Evolutionary conservation across 2,113 vertebrate species (phyloP).

Genomic region (Otis tarda): DNA sequence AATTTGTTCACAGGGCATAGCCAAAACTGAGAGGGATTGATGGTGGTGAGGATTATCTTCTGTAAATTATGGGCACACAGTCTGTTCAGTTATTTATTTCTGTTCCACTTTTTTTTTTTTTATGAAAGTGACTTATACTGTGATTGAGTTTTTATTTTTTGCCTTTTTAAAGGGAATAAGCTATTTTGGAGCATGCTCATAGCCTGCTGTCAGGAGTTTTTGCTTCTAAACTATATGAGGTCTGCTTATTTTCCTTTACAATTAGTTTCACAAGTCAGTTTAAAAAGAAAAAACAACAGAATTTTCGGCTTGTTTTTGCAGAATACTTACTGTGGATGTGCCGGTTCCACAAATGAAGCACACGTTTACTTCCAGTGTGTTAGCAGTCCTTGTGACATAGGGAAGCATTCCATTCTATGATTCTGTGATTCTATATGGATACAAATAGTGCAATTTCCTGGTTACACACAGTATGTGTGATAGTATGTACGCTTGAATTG

Average conservation of each 20-base stretch:
- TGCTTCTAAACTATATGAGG: not conserved
- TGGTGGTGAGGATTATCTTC: not conserved
- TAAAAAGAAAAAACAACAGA: not conserved
- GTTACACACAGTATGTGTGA: not conserved
- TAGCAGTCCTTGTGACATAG: not conserved
- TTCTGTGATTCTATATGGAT: not conserved
- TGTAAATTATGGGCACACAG: not conserved
- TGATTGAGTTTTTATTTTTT: not conserved
- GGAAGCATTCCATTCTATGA: not conserved
- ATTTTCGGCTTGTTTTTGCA: not conserved
- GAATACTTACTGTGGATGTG: not conserved
- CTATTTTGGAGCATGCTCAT: not conserved
- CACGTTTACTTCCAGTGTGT: not conserved
- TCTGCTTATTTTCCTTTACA: not conserved
- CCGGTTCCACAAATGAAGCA: not conserved
- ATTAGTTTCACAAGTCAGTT: not conserved
- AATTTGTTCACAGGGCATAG: not conserved
- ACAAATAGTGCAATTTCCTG: not conserved
- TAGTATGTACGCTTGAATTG: not conserved
- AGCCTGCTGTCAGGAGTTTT: not conserved
- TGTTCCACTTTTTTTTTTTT: not conserved
- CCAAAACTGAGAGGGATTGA: not conserved
- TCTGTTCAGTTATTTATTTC: not conserved
- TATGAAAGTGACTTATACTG: not conserved
- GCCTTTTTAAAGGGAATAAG: not conserved